These are phyloP conservation scores for Mesorhabditis belari DNA, from an alignment of 2,888 invertebrate genomes.

Conservation along the genomic window DNA sequence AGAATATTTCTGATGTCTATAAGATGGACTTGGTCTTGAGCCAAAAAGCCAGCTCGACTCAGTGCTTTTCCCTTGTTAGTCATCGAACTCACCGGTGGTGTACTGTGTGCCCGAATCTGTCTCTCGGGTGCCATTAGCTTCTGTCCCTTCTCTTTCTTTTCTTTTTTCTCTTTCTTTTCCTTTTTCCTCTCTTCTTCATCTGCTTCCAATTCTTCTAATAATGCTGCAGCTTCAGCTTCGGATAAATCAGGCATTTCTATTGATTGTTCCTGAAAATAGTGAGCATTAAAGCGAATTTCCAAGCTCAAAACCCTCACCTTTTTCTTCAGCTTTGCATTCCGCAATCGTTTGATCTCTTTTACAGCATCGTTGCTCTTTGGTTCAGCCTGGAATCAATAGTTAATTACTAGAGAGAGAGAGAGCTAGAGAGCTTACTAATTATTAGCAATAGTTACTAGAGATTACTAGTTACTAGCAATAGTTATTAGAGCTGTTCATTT, in stretches of 20 bases:
- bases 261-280: not conserved
- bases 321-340: not conserved
- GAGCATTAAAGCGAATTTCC: not conserved
- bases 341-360: not conserved
- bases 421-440: too few relatives aligned
- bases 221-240: not conserved
- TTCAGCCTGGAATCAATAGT: too few relatives aligned
- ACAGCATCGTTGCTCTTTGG: not conserved
- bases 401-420: too few relatives aligned
- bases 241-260: not conserved
- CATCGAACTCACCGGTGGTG: not conserved
- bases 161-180: not conserved
- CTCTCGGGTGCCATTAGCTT: not conserved
- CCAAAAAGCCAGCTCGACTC: too few relatives aligned
- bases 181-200: not conserved
- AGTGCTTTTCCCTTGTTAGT: too few relatives aligned
- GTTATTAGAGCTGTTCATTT: too few relatives aligned
- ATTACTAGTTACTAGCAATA: too few relatives aligned
- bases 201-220: not conserved
- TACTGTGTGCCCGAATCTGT: not conserved
- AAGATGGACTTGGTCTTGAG: too few relatives aligned
- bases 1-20: too few relatives aligned
- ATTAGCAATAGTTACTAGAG: too few relatives aligned
- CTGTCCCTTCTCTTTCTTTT: not conserved
- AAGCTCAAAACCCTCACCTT: too few relatives aligned